Conservation (phyloP, 2,797 vertebrate species). For the Muscicapa striata region DNA sequence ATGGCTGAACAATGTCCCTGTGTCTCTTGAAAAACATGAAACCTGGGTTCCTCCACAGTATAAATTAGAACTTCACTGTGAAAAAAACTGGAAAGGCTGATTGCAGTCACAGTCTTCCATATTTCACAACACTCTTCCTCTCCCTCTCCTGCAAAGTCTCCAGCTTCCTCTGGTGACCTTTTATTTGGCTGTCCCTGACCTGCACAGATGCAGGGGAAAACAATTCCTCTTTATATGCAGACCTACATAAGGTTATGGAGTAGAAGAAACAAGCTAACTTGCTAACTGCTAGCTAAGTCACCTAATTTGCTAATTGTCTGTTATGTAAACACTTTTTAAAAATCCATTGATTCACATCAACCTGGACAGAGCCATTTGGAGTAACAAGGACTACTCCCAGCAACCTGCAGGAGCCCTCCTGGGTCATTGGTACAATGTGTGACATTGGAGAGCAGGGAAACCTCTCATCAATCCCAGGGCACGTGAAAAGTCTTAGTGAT, state of each 20-base stretch:
- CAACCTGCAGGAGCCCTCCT: neutral
- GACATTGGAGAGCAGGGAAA: neutral
- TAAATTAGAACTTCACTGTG: neutral
- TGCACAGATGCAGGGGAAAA: neutral
- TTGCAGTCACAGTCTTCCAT: neutral
- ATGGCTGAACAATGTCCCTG: neutral
- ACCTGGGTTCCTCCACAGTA: neutral
- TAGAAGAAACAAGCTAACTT: neutral
- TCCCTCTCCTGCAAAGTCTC: neutral
- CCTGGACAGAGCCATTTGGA: neutral
- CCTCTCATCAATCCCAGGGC: neutral
- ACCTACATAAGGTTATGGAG: neutral
- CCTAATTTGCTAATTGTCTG: neutral
- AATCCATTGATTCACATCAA: neutral
- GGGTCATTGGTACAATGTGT: rapidly evolving
- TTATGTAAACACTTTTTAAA: neutral
- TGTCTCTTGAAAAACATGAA: neutral
- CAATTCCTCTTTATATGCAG: neutral
- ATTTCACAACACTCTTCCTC: neutral
- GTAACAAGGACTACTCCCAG: neutral
- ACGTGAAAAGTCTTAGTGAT: neutral
- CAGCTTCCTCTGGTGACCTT: neutral
- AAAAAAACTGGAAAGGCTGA: neutral
- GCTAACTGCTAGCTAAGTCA: too few species aligned
- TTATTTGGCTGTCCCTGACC: neutral